These are phyloP conservation scores for Peucedramus taeniatus DNA, from an alignment of 2,113 vertebrate species.

Conservation along the genomic window DNA sequence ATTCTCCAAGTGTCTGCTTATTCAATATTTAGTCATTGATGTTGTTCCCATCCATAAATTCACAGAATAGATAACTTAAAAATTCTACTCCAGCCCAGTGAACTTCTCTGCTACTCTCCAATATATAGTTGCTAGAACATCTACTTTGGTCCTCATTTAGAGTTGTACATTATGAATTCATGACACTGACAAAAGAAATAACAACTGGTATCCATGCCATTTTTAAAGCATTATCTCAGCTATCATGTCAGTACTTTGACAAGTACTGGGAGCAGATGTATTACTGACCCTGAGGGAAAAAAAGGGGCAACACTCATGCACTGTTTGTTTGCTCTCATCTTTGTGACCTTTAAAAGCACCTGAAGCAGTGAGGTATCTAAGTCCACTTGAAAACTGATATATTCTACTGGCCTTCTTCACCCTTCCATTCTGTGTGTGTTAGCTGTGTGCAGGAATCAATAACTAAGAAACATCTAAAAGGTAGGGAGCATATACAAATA, in stretches of 20 bases:
- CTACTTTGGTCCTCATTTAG: not conserved
- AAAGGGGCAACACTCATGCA: not conserved
- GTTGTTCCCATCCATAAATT: not conserved
- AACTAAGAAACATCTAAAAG: not conserved
- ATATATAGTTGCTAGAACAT: not conserved
- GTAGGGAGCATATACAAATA: not conserved
- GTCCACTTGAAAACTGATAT: not conserved
- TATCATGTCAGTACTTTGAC: not conserved
- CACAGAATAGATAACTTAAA: not conserved
- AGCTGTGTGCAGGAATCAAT: not conserved
- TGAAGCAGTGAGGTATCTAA: not conserved
- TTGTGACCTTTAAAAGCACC: not conserved
- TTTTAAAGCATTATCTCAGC: not conserved
- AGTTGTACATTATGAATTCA: not conserved
- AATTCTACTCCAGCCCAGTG: not conserved
- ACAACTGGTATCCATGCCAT: not conserved
- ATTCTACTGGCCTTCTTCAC: not conserved
- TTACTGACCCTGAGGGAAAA: accelerated
- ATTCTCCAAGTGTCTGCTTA: not conserved
- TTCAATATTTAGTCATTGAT: not conserved
- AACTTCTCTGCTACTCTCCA: not conserved
- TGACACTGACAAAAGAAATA: not conserved
- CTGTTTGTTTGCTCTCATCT: not conserved
- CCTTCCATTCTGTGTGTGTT: not conserved
- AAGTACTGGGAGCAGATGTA: accelerated